Base-by-base conservation (phyloP, 2,113 vertebrate genomes). In the Origma solitaria region DNA sequence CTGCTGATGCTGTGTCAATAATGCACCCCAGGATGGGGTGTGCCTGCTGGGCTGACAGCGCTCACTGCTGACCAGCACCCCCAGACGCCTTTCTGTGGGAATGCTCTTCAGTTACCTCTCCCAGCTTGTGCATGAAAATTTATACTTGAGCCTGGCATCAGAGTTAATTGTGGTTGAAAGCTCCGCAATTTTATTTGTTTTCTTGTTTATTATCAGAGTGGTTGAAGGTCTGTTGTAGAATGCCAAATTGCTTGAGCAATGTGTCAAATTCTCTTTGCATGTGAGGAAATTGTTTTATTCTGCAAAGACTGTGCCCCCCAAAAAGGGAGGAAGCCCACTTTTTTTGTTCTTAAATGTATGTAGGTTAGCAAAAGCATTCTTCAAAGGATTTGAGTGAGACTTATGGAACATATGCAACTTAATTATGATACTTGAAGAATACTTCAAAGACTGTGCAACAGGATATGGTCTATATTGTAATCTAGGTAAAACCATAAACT, bases 381-480 rank as follows among this genome's bases (percentile, higher is more conserved):
- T 96, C 92, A 92, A 87, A 97, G 54, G 28, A 70, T 90, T 92
- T 90, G 69, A 69, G 27, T 72, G 80, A 94, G 64, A 56, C 51
- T 76, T 73, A 10, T 62, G 71, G 80, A 51, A 80, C 69, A 44
- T n/a, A 44, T 88, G 47, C 69, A 80, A 73, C 61, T 90, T 60
- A 73, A 42, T 70, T 56, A 30, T 73, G 58, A 33, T 89, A 50
- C 61, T 30, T 89, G 56, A 11, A 89, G 60, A 92, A 84, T 53
- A 68, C 93, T 91, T 95, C 96, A 94, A 93, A 94, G 82, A 40
- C 47, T 53, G 13, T 86, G 70, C 21, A 87, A 82, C 95, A 96
- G 95, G 96, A 95, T 97, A 94, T 87, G 87, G 73, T 93, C 72
- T 93, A 15, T 80, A 57, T 42, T 83, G 76, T 77, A 82, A 85